Evolutionary conservation across 2,797 vertebrate species (phyloP).

Genomic region (Chelidonichthys spinosus): DNA sequence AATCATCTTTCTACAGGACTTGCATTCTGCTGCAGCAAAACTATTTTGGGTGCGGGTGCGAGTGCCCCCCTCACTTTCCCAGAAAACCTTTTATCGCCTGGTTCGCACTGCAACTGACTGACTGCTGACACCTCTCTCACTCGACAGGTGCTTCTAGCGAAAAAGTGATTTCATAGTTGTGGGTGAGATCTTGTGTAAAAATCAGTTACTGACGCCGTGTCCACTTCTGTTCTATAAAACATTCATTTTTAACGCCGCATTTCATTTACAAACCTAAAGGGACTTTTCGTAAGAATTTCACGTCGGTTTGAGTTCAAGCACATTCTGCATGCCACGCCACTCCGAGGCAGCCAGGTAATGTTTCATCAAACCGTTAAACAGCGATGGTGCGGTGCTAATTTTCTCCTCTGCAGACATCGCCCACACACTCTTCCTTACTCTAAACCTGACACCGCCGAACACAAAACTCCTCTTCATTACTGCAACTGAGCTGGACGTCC

Average conservation of each 20-base stretch:
- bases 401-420: slow-evolving; percentile 59
- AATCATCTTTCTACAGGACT: not conserved
- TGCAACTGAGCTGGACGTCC: slow-evolving; percentile 22
- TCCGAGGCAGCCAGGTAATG: slow-evolving; percentile 15
- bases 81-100: too few species aligned
- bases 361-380: slow-evolving; percentile 55
- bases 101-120: too few species aligned
- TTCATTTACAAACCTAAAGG: slow-evolving; percentile 21
- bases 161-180: not conserved
- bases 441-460: slow-evolving; percentile 57
- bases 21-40: not conserved
- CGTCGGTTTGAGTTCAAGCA: not conserved
- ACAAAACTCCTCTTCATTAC: slow-evolving; percentile 65
- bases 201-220: not conserved
- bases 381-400: slow-evolving; percentile 61
- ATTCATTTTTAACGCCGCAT: not conserved
- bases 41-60: not conserved
- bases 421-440: slow-evolving; percentile 59
- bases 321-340: slow-evolving; percentile 22
- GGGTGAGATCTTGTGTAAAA: not conserved
- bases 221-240: not conserved
- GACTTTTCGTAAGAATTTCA: slow-evolving; percentile 23
- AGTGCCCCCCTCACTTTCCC: too few species aligned
- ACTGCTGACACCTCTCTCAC: too few species aligned
- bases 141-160: too few species aligned